Base-by-base conservation (phyloP, 2,797 vertebrate species). In the Helicolenus hilgendorfi region DNA sequence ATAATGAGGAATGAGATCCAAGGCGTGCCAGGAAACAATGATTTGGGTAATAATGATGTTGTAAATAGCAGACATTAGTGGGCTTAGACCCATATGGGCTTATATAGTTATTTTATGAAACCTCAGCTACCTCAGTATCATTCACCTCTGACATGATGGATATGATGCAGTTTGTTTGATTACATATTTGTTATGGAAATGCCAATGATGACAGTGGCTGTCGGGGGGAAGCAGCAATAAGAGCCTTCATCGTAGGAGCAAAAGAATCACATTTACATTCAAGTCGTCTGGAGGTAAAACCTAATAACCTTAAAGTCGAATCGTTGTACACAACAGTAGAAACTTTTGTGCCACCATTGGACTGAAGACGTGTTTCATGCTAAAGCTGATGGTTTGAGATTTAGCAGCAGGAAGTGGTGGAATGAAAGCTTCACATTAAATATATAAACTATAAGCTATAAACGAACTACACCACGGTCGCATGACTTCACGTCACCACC, bases 1-100 rank as follows among this genome's bases (percentile, higher is more conserved):
- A 93, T 92, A 89, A 94, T 94, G 93, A 96, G 89, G 89, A 89
- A 96, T 91, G 89, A 92, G 93, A 75, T 87, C 38, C 10, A 68
- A 80, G 79, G 86, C 71, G 69, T 90, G 91, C 90, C 91, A 92
- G 87, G 88, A 89, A 90, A 87, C 90, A 89, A 88, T 93, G 88
- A 95, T 93, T 89, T 70, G 86, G 84, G 77, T 91, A 89, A 93
- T 96, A 87, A 94, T 89, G 90, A 90, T 74, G 79, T 79, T 89
- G 90, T 93, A 93, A 92, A 92, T 90, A 92, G 86, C 79, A 70
- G 79, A 73, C 92, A 91, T 91, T 86, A 91, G 72, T 41, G 24
- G 60, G 75, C 75, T 74, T 65, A 85, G 69, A 82, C 79, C 77
- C 85, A 89, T 82, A 80, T 62, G 84, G 84, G 77, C 38, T 81